These are phyloP conservation scores for Bombyx mandarina DNA, from an alignment of 1,140 invertebrate species.

Conservation along the genomic window DNA sequence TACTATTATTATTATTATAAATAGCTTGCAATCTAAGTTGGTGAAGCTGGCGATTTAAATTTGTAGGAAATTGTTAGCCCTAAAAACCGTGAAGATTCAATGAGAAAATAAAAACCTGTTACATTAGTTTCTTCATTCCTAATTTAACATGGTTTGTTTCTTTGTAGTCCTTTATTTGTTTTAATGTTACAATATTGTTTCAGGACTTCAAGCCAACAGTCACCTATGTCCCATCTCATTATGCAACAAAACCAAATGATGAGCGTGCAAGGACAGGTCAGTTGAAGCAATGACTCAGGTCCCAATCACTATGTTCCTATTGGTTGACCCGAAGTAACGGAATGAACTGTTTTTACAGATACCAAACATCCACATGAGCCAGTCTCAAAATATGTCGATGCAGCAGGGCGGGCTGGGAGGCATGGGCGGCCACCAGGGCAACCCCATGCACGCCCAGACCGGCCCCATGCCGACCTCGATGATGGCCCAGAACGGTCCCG, in stretches of 20 bases:
- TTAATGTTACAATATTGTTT: slow-evolving; percentile 17
- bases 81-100: too few relatives aligned
- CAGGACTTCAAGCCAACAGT: slow-evolving; percentile 71
- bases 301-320: background rate
- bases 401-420: slow-evolving; percentile 60
- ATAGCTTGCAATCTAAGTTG: too few relatives aligned
- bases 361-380: slow-evolving; percentile 76
- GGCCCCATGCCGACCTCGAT: slow-evolving; percentile 36
- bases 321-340: background rate
- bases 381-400: slow-evolving; percentile 76
- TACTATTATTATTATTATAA: too few relatives aligned
- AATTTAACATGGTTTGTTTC: too few relatives aligned
- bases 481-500: slow-evolving; percentile 35
- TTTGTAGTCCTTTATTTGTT: too few relatives aligned
- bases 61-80: too few relatives aligned
- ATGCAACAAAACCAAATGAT: slow-evolving; percentile 74
- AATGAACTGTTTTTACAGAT: slow-evolving; percentile 63
- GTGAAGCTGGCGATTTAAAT: too few relatives aligned
- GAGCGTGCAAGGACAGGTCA: slow-evolving; percentile 67
- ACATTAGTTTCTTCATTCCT: too few relatives aligned
- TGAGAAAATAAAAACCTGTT: too few relatives aligned
- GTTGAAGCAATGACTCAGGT: background rate
- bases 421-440: slow-evolving; percentile 30
- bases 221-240: slow-evolving; percentile 68
- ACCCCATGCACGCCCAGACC: slow-evolving; percentile 29